phyloP scores from a whole-genome alignment of 2,888 invertebrate species.

The Phalangium opilio region DNA sequence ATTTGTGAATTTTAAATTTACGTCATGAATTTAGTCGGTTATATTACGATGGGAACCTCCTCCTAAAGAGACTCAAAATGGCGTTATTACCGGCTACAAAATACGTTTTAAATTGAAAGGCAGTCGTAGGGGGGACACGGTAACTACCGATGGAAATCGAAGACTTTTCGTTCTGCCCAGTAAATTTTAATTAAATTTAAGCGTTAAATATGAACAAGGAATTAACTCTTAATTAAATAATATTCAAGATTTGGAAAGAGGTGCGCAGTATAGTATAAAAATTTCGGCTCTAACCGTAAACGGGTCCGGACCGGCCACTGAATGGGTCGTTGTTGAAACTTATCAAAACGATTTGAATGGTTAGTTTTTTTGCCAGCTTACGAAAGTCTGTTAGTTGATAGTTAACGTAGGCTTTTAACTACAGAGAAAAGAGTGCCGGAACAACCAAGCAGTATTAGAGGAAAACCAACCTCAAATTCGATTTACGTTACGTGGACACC shows the following conservation, averaged over 20 bases:
- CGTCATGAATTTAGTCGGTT: conserved; percentile 61
- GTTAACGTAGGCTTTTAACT: neutral
- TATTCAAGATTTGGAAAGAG: conserved; percentile 48
- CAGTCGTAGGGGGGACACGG: conserved; percentile 43
- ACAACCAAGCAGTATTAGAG: conserved; percentile 61
- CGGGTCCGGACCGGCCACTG: conserved; percentile 81
- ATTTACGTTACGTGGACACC: conserved; percentile 81
- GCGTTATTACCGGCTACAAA: conserved; percentile 91
- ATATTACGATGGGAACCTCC: conserved; percentile 87
- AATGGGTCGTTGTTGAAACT: conserved; percentile 72
- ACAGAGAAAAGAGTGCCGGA: conserved; percentile 49
- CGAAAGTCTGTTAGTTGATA: neutral
- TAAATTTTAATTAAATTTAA: conserved; percentile 15
- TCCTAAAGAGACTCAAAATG: conserved; percentile 65
- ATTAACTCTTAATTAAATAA: too few species aligned
- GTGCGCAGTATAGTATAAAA: conserved; percentile 64
- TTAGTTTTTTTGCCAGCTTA: neutral
- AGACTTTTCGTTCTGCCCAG: conserved; percentile 55
- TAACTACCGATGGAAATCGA: conserved; percentile 71
- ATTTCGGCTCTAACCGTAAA: conserved; percentile 82
- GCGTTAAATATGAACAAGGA: too few species aligned
- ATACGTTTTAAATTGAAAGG: conserved; percentile 58
- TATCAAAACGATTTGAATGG: conserved; percentile 57
- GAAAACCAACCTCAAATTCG: conserved; percentile 62
- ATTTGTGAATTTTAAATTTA: conserved; percentile 23